Evolutionary conservation across 2,113 vertebrate species (phyloP).

Genomic region (Stigmatopora nigra): DNA sequence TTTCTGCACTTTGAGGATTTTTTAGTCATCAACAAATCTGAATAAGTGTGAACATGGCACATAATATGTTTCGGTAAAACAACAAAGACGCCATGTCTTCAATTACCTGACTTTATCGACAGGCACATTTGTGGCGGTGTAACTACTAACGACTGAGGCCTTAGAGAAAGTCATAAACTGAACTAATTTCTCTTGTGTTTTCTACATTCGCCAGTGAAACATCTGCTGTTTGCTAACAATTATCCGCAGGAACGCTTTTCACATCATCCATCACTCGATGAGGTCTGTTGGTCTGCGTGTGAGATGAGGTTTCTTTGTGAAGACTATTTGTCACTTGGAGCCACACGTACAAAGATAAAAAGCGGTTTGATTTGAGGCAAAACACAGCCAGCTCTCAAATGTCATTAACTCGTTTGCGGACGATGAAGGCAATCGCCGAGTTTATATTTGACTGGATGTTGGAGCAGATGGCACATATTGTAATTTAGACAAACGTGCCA

Average conservation of each 20-base stretch:
- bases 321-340: not conserved
- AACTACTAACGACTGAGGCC: not conserved
- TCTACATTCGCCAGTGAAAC: not conserved
- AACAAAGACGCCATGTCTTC: not conserved
- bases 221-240: conserved; percentile 13
- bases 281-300: not conserved
- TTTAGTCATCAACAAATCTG: not conserved
- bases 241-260: not conserved
- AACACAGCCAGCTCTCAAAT: not conserved
- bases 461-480: conserved; percentile 7
- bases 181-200: conserved; percentile 8
- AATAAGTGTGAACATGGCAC: no score
- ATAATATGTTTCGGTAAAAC: no score
- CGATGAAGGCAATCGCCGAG: conserved; percentile 6
- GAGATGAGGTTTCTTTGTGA: not conserved
- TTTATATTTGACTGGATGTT: conserved; percentile 1
- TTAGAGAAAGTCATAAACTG: not conserved
- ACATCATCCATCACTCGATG: conserved; percentile 1
- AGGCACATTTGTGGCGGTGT: not conserved
- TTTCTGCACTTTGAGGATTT: no score
- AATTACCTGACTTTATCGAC: not conserved
- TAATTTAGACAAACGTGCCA: not conserved
- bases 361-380: conserved; percentile 3
- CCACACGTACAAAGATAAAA: not conserved
- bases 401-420: conserved; percentile 1